Evolutionary conservation across 2,113 vertebrate genomes (phyloP), one percentile per base, ranked within the genome.

Genomic region (Pygoscelis adeliae): DNA sequence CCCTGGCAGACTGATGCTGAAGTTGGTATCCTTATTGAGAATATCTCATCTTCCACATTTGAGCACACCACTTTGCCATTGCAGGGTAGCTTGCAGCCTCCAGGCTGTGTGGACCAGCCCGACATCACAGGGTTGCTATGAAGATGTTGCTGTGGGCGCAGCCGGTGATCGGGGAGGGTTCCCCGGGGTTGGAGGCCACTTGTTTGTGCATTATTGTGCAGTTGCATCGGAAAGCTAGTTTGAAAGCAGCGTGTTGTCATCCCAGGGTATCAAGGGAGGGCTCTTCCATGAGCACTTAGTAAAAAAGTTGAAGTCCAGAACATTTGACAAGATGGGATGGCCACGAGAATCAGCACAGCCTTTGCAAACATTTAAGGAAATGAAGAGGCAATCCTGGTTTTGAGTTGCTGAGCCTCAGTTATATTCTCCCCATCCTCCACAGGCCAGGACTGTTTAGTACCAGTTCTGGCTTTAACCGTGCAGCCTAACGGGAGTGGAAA

Each of bases 11-110:
- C n/a, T 32, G 81, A 87, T 89, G 89, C 67, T 84, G 90, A 87
- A 93, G 94, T 94, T 16, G 23, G 96, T 86, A 94, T 76, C 84
- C 89, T 90, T 81, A 89, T 38, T 79, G 86, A 86, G 87, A 89
- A 69, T 80, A 85, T 59, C 94, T 83, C 78, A 84, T 96, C 82
- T 86, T 52, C 87, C 66, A 73, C 78, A 40, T 90, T 62, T 85
- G 42, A 91, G 70, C 56, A 67, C 7, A 30, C 74, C 52, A 56
- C 44, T 62, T 91, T 76, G 85, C 78, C 74, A 27, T 26, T 78
- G 56, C 66, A 74, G 69, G 85, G 63, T 36, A 89, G 25, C 76
- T 97, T 73, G 42, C 36, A 62, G 44, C 69, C 34, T 86, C 56
- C 62, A 34, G 55, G 66, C 58, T 53, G 58, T 2, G 17, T 32